These are phyloP conservation scores for Manis pentadactyla DNA, from an alignment of 2,797 vertebrate genomes.

Conservation along the genomic window DNA sequence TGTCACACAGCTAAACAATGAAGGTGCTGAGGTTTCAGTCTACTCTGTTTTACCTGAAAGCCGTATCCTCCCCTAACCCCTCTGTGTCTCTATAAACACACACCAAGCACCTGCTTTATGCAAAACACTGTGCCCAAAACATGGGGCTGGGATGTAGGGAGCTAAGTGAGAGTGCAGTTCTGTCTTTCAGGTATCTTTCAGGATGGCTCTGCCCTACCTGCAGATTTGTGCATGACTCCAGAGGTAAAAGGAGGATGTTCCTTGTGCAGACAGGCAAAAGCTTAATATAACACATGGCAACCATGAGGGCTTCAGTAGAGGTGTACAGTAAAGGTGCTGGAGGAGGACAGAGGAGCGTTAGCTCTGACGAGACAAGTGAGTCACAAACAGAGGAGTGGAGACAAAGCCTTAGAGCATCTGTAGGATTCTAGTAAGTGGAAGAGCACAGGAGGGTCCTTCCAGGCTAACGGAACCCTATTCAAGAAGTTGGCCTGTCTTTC, in stretches of 20 bases:
- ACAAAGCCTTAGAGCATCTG: background rate
- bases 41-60: background rate
- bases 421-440: background rate
- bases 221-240: background rate
- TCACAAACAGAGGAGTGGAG: background rate
- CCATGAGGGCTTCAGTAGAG: background rate
- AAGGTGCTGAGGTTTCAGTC: background rate
- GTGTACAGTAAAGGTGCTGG: background rate
- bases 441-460: background rate
- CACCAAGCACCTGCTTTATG: background rate
- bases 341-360: background rate
- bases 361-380: background rate
- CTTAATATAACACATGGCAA: no score
- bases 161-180: background rate
- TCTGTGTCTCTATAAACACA: background rate
- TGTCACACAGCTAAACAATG: background rate
- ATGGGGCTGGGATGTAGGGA: background rate
- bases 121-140: background rate
- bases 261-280: background rate
- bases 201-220: background rate
- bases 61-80: background rate
- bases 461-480: background rate
- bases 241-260: background rate
- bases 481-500: background rate
- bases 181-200: background rate